Evolutionary conservation across 2,888 invertebrate genomes (phyloP).

Genomic region (Elysia crispata): DNA sequence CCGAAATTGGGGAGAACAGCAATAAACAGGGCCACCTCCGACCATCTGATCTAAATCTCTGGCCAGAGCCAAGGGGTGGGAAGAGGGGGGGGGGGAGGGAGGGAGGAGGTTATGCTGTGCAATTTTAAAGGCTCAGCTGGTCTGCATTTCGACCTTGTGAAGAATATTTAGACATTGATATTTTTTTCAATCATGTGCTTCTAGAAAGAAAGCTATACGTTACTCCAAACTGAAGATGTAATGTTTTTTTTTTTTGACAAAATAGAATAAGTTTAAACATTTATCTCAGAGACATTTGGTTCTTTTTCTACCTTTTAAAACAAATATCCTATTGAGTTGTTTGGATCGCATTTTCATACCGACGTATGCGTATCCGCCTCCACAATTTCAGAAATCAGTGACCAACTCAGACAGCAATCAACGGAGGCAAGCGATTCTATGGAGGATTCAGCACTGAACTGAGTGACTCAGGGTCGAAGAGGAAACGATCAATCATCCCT

Average conservation of each 20-base stretch:
- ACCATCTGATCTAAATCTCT: conserved; percentile 1
- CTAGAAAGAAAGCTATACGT: background rate
- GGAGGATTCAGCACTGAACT: conserved; percentile 11
- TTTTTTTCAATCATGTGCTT: background rate
- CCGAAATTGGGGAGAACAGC: conserved; percentile 3
- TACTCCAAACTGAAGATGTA: background rate
- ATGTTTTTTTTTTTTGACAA: background rate
- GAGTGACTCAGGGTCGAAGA: background rate
- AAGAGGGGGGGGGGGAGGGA: background rate
- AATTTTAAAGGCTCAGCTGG: background rate
- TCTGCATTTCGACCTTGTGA: background rate
- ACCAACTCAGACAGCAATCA: background rate
- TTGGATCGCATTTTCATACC: background rate
- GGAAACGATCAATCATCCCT: conserved; percentile 5
- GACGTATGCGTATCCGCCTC: no score
- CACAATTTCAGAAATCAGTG: background rate
- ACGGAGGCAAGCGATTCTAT: background rate
- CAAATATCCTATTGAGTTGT: background rate
- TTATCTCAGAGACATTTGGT: background rate
- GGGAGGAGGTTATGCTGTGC: background rate
- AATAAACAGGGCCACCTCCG: background rate
- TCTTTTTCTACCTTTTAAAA: background rate
- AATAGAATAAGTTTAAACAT: background rate
- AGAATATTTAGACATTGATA: background rate
- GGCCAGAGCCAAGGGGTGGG: background rate